Percentiles rank a stretch among this genome's conserved stretches.
Evolutionary conservation across 2,888 invertebrate species (phyloP).

Genomic region (Microctonus aethiopoides): DNA sequence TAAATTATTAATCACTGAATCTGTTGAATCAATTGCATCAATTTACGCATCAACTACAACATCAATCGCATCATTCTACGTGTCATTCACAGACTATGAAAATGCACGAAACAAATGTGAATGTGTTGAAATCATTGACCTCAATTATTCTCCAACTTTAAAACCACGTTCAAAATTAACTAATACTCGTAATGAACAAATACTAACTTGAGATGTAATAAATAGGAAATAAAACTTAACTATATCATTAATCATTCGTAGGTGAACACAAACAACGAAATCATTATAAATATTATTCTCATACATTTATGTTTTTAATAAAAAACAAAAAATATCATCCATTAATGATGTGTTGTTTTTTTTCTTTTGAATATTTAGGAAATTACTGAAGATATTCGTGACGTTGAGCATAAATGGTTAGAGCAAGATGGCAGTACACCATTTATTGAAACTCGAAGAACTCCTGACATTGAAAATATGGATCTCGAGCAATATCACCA

Average conservation of each 20-base stretch:
- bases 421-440: constrained; percentile 70
- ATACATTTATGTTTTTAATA: neutral
- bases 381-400: constrained; percentile 71
- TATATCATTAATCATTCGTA: neutral
- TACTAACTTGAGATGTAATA: constrained; percentile 15
- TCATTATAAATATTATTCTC: neutral
- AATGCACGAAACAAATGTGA: neutral
- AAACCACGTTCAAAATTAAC: constrained; percentile 45
- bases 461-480: constrained; percentile 83
- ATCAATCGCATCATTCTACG: constrained; percentile 16
- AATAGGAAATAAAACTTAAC: neutral
- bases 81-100: constrained; percentile 27
- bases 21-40: constrained; percentile 26
- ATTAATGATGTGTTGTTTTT: neutral
- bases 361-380: constrained; percentile 66
- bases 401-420: constrained; percentile 76
- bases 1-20: constrained; percentile 2
- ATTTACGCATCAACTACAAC: constrained; percentile 25
- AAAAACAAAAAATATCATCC: neutral
- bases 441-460: constrained; percentile 75
- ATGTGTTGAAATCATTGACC: neutral
- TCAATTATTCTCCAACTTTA: constrained; percentile 4
- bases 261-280: neutral
- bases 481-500: constrained; percentile 86
- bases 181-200: constrained; percentile 39